phyloP scores from a whole-genome alignment of 1,140 invertebrate genomes.

The Melanaphis sacchari region DNA sequence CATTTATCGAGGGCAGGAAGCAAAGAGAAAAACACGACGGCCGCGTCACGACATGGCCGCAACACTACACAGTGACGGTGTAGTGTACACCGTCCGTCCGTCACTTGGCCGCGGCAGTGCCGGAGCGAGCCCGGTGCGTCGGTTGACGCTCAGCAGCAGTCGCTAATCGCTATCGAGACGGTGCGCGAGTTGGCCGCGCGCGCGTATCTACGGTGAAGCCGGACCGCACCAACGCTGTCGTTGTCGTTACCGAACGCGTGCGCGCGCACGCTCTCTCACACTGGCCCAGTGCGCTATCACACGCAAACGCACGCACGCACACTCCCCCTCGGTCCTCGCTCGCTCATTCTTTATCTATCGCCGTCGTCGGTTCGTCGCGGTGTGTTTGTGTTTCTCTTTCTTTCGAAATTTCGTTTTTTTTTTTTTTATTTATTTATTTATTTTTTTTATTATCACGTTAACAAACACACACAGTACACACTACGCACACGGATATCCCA shows the following conservation, averaged over 20 bases:
- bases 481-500: not conserved
- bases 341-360: not conserved
- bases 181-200: not conserved
- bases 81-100: not conserved
- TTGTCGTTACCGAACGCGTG: not conserved
- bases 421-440: not conserved
- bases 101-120: not conserved
- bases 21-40: not conserved
- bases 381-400: conserved; percentile 23
- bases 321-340: not conserved
- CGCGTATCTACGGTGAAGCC: not conserved
- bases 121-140: not conserved
- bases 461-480: not conserved
- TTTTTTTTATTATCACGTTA: not conserved
- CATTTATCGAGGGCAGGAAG: not conserved
- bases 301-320: not conserved
- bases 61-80: too few species aligned
- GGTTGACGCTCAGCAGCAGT: not conserved
- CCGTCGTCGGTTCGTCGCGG: not conserved
- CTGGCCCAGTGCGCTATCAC: not conserved
- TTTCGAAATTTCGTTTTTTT: conserved; percentile 4
- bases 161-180: not conserved
- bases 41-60: not conserved
- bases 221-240: not conserved
- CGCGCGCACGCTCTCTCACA: not conserved